Evolutionary conservation across 2,888 invertebrate genomes (phyloP).

Genomic region (Spatulosminthurus flaviceps): DNA sequence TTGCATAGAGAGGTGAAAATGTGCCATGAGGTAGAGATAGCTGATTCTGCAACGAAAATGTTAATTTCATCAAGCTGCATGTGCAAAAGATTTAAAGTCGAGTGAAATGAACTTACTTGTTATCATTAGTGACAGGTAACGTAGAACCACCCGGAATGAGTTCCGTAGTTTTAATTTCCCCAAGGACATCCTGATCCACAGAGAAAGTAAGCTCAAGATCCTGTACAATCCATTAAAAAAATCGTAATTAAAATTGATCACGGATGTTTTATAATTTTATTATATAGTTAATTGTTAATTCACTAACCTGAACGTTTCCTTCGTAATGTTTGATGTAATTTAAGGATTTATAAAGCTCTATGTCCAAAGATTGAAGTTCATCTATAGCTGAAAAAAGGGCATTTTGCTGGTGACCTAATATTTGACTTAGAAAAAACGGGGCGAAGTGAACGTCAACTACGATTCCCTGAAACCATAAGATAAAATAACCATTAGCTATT

Average conservation of each 20-base stretch:
- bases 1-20: conserved; percentile 97
- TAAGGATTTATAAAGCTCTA: conserved; percentile 93
- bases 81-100: conserved; percentile 5
- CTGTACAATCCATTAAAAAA: conserved; percentile 66
- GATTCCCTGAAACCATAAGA: conserved; percentile 75
- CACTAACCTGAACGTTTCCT: conserved; percentile 62
- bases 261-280: too few species aligned
- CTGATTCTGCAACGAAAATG: conserved; percentile 77
- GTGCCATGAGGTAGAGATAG: conserved; percentile 98
- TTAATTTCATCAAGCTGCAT: conserved; percentile 16
- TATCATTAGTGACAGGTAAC: conserved; percentile 93
- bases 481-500: too few species aligned
- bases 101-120: conserved; percentile 75
- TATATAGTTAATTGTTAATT: too few species aligned
- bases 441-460: conserved; percentile 99
- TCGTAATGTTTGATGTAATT: conserved; percentile 94
- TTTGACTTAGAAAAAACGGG: conserved; percentile 96
- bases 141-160: conserved; percentile 94
- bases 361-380: conserved; percentile 95
- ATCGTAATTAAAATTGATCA: too few species aligned
- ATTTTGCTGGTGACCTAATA: conserved; percentile 91
- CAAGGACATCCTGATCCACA: conserved; percentile 93
- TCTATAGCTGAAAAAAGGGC: conserved; percentile 97
- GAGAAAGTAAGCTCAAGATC: conserved; percentile 96
- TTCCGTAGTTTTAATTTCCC: conserved; percentile 93